Conservation (phyloP, 2,888 invertebrate genomes). For the Parapristionchus giblindavisi region DNA sequence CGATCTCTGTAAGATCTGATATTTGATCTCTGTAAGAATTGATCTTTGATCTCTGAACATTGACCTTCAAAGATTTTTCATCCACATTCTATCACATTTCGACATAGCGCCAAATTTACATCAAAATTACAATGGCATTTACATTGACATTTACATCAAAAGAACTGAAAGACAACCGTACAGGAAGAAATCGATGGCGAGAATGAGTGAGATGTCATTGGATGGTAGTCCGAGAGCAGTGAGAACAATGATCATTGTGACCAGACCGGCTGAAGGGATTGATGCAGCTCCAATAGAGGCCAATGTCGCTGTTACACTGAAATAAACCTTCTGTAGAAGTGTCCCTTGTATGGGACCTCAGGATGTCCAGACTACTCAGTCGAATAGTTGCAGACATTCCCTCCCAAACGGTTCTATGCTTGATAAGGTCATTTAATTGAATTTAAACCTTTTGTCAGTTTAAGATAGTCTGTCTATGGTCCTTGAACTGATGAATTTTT, state of each 20-base stretch:
- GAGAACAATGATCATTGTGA: constrained; percentile 71
- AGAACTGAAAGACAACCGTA: constrained; percentile 59
- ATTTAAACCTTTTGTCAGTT: too few relatives aligned
- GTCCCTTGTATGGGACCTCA: too few relatives aligned
- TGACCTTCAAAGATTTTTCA: background rate
- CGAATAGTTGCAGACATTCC: too few relatives aligned
- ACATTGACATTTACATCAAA: too few relatives aligned
- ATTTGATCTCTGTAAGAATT: too few relatives aligned
- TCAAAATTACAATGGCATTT: background rate
- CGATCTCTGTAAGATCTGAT: constrained; percentile 70
- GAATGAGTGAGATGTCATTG: constrained; percentile 72
- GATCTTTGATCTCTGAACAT: too few relatives aligned
- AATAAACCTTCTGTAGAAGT: constrained; percentile 27
- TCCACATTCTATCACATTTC: background rate
- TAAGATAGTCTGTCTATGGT: too few relatives aligned
- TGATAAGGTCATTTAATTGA: too few relatives aligned
- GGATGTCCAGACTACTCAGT: too few relatives aligned
- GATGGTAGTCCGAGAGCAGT: constrained; percentile 72
- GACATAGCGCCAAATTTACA: background rate
- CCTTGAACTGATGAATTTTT: too few relatives aligned
- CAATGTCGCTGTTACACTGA: constrained; percentile 90
- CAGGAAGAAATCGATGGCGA: constrained; percentile 74
- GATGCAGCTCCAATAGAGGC: constrained; percentile 97
- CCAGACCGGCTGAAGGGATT: constrained; percentile 74
- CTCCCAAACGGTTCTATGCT: too few relatives aligned